Conservation (phyloP, 1,140 invertebrate species). For the Anastrepha ludens region DNA sequence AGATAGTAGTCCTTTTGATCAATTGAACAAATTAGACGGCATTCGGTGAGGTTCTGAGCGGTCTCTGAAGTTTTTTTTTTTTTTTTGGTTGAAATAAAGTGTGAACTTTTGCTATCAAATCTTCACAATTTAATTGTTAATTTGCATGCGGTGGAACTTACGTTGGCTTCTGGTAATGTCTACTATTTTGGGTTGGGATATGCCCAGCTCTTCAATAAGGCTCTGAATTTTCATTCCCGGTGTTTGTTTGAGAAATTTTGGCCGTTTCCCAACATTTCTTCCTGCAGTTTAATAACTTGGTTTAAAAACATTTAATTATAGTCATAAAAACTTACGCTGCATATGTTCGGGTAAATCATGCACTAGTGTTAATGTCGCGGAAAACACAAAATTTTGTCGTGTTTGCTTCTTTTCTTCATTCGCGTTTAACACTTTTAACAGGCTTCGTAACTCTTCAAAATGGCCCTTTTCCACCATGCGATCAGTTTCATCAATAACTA, state of each 20-base stretch:
- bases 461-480: constrained; percentile 98
- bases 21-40: constrained; percentile 84
- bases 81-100: constrained; percentile 55
- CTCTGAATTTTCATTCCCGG: constrained; percentile 83
- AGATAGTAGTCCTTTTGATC: constrained; percentile 94
- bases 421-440: constrained; percentile 88
- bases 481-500: constrained; percentile 99
- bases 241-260: constrained; percentile 81
- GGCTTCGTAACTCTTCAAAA: constrained; percentile 91
- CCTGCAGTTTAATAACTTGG: constrained; percentile 59
- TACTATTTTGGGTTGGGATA: constrained; percentile 93
- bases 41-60: constrained; percentile 88
- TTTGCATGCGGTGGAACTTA: constrained; percentile 59
- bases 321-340: constrained; percentile 75
- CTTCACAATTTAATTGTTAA: neutral
- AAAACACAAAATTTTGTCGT: constrained; percentile 97
- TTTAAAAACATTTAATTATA: neutral
- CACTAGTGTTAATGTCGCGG: constrained; percentile 95
- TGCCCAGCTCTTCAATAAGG: constrained; percentile 84
- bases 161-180: constrained; percentile 84
- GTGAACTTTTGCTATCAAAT: constrained; percentile 14
- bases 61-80: constrained; percentile 78
- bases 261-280: constrained; percentile 73
- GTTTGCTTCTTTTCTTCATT: constrained; percentile 77
- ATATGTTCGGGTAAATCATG: constrained; percentile 88